Evolutionary conservation across 1,140 invertebrate genomes (phyloP).

Genomic region (Drosophila pallidifrons): DNA sequence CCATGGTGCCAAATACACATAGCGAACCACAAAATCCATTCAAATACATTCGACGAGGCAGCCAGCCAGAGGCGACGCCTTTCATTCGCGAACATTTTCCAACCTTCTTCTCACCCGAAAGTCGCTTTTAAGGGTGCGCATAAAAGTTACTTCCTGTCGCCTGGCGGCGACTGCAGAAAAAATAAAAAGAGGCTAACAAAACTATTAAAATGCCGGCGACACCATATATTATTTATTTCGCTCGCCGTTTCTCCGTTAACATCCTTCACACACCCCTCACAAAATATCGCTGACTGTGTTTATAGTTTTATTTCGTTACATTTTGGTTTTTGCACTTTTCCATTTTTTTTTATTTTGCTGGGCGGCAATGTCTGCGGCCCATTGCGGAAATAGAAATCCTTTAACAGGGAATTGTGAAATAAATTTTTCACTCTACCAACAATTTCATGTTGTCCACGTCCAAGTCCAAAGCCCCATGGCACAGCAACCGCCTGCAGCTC

Average conservation of each 20-base stretch:
- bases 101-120: constrained; percentile 34
- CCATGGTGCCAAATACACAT: constrained; percentile 74
- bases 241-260: neutral
- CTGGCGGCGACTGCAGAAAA: constrained; percentile 35
- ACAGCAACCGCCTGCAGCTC: constrained; percentile 43
- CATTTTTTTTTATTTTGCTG: constrained; percentile 23
- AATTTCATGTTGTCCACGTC: constrained; percentile 59
- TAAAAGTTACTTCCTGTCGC: constrained; percentile 74
- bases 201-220: constrained; percentile 80
- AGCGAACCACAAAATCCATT: constrained; percentile 74
- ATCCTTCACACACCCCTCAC: no score
- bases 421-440: constrained; percentile 76
- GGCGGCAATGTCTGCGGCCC: constrained; percentile 48
- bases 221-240: constrained; percentile 80
- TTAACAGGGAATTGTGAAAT: constrained; percentile 78
- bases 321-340: constrained; percentile 35
- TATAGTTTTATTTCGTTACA: constrained; percentile 53
- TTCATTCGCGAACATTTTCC: constrained; percentile 27
- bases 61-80: constrained; percentile 47
- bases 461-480: constrained; percentile 36
- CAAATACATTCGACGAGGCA: constrained; percentile 35
- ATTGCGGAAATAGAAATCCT: constrained; percentile 79
- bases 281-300: constrained; percentile 23
- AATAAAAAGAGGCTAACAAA: constrained; percentile 69
- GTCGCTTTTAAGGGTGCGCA: constrained; percentile 64